Conservation (phyloP, 2,888 invertebrate species). For the Oasisia sp. region DNA sequence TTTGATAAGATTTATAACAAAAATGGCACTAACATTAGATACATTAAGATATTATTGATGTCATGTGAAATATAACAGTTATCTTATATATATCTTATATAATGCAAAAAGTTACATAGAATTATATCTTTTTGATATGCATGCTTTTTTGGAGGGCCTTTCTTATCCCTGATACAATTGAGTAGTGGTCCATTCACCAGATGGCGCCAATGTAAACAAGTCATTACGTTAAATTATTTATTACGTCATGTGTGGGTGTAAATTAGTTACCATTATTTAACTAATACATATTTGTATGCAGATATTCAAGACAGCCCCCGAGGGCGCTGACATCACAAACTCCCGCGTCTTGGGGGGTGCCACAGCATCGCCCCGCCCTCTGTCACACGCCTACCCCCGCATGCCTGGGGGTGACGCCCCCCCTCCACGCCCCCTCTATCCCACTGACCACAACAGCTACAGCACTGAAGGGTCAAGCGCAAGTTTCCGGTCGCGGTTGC, state of each 20-base stretch:
- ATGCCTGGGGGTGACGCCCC: background rate
- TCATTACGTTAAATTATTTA: background rate
- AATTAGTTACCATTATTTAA: background rate
- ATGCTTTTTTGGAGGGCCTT: too few relatives aligned
- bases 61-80: too few relatives aligned
- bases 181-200: too few relatives aligned
- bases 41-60: too few relatives aligned
- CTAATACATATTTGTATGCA: slow-evolving; percentile 36
- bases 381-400: background rate
- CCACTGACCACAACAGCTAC: slow-evolving; percentile 27
- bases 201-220: too few relatives aligned
- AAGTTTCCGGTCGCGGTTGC: slow-evolving; percentile 33
- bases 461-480: slow-evolving; percentile 17
- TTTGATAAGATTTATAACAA: too few relatives aligned
- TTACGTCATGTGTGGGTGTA: background rate
- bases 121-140: too few relatives aligned
- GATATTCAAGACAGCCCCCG: slow-evolving; percentile 58
- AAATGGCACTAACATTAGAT: too few relatives aligned
- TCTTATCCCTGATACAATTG: too few relatives aligned
- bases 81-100: too few relatives aligned
- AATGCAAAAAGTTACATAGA: too few relatives aligned
- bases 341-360: slow-evolving; percentile 31
- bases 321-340: slow-evolving; percentile 50
- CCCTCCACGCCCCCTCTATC: background rate
- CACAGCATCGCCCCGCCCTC: background rate